phyloP scores from a whole-genome alignment of 2,888 invertebrate genomes.

The Drosophila nr. medialis region DNA sequence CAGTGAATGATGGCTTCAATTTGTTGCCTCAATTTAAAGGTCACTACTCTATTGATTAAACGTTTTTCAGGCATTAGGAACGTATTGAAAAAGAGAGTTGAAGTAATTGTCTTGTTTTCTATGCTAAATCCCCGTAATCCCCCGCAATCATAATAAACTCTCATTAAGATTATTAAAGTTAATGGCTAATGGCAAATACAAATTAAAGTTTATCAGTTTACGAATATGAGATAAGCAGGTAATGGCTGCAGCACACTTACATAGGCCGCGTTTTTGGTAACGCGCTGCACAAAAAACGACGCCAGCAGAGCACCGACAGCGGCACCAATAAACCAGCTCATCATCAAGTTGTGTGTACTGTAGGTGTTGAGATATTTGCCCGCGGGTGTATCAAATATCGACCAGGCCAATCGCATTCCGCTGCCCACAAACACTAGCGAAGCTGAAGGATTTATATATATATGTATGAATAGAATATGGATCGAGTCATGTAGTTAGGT shows the following conservation, averaged over 20 bases:
- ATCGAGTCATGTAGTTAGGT: neutral
- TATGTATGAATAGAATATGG: neutral
- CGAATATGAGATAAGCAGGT: slow-evolving; percentile 47
- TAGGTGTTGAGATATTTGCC: slow-evolving; percentile 60
- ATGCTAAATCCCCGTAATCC: slow-evolving; percentile 6
- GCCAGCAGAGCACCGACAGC: slow-evolving; percentile 76
- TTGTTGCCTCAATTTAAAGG: neutral
- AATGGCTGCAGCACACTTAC: slow-evolving; percentile 77
- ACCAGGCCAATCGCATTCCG: slow-evolving; percentile 80
- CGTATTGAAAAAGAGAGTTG: slow-evolving; percentile 6
- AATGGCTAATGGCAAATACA: slow-evolving; percentile 56
- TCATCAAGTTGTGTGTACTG: slow-evolving; percentile 70
- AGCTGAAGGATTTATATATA: slow-evolving; percentile 54
- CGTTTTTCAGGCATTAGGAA: neutral
- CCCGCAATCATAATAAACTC: neutral
- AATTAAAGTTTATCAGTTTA: slow-evolving; percentile 59
- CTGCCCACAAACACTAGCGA: slow-evolving; percentile 76
- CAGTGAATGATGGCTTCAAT: neutral
- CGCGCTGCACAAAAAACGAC: slow-evolving; percentile 74
- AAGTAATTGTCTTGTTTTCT: neutral
- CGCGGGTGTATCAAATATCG: slow-evolving; percentile 75
- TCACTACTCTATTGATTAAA: neutral
- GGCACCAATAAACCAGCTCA: slow-evolving; percentile 81
- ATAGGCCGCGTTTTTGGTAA: slow-evolving; percentile 79
- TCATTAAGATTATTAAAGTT: slow-evolving; percentile 27